A percentile compares a stretch with the other conserved stretches of the same genome.
Evolutionary conservation across 2,888 invertebrate genomes (phyloP).

Genomic region (Tuta absoluta): DNA sequence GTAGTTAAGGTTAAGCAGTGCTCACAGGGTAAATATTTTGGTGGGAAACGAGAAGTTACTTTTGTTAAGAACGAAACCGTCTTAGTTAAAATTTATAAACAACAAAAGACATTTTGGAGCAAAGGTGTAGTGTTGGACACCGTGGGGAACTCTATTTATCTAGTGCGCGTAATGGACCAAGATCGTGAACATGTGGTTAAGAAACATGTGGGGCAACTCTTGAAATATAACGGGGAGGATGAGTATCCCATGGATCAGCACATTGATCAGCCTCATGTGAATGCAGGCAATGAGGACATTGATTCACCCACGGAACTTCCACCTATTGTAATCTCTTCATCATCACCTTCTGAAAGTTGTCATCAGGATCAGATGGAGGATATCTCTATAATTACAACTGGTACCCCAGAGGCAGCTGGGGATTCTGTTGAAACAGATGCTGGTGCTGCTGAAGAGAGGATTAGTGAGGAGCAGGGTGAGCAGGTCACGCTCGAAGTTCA

Average conservation of each 20-base stretch:
- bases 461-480: too few species aligned
- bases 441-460: neutral
- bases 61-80: constrained; percentile 22
- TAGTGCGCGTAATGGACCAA: constrained; percentile 1
- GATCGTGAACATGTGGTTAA: neutral
- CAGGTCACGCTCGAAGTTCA: neutral
- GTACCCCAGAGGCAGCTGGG: neutral
- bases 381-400: too few species aligned
- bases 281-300: too few species aligned
- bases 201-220: neutral
- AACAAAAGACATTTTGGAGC: constrained; percentile 26
- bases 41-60: neutral
- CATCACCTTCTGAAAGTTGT: too few species aligned
- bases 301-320: neutral
- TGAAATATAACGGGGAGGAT: constrained; percentile 14
- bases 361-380: neutral
- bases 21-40: constrained; percentile 24
- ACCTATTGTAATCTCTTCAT: constrained; percentile 4
- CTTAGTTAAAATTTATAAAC: constrained; percentile 21
- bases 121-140: constrained; percentile 22
- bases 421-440: neutral
- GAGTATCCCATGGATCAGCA: neutral
- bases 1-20: constrained; percentile 25
- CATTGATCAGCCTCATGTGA: neutral
- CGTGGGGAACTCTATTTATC: constrained; percentile 18